Evolutionary conservation across 2,888 invertebrate genomes (phyloP), one percentile per base, ranked within the genome.

Genomic region (Lapara coniferarum): DNA sequence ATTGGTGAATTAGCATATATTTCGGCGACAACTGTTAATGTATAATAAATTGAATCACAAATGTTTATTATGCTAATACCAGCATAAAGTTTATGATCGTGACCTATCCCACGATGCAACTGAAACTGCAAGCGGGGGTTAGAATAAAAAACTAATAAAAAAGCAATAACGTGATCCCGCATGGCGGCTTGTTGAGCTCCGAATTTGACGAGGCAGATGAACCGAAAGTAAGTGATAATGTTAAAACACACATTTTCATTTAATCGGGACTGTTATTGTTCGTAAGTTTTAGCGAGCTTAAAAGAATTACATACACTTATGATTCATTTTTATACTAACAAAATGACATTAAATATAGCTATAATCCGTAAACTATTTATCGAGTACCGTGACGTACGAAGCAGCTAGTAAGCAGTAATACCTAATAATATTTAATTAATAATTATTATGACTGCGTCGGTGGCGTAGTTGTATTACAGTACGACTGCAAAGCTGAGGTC

Each of bases 141-240:
- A 83, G 79, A 81, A 85, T 87, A 89, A 88, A 90, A 89, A 84
- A 85, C 89, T 89, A 93, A 93, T 93, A 93, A 93, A 93, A 93
- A 93, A 93, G 92, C 91, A 92, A 93, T 93, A 93, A 93, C 86
- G 88, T 85, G 85, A 91, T 92, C 93, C 93, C 93, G 93, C 93
- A 93, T 93, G 91, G 83, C 87, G 85, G 90, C 90, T 92, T 83
- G 93, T 92, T 93, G 88, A 89, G 87, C 82, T 82, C 76, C 80
- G 83, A 89, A 90, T 92, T 92, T 92, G 91, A 93, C 87, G 89
- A 81, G 88, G 79, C 89, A 88, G 91, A 93, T 93, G 85, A 91
- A 89, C 87, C 89, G 86, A 85, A 83, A 85, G 78, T 57, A 51
- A 59, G 59, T 49, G 68, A 52, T 30, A 49, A 19, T 58, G 68